Evolutionary conservation across 2,113 vertebrate genomes (phyloP).

Genomic region (Romanogobio albipinnatus): DNA sequence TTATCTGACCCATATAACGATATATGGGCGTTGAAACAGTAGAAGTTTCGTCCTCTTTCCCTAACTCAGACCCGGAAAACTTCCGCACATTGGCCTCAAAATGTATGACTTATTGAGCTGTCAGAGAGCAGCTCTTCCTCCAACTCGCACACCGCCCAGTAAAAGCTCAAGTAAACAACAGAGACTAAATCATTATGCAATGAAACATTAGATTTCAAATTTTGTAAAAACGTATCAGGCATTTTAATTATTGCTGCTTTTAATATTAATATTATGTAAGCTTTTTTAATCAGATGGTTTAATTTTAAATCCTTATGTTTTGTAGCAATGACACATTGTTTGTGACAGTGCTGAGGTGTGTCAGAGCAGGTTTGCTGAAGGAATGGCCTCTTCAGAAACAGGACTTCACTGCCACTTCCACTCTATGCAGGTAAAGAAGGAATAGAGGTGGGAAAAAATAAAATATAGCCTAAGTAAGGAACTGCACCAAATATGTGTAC

Average conservation of each 20-base stretch:
- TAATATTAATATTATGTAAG: neutral
- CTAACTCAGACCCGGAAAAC: slow-evolving; percentile 37
- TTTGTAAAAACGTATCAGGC: neutral
- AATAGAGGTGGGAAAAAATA: neutral
- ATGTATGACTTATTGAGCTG: slow-evolving; percentile 12
- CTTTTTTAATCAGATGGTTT: neutral
- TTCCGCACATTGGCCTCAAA: slow-evolving; percentile 35
- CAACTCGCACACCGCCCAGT: slow-evolving; percentile 15
- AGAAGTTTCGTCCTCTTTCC: slow-evolving; percentile 36
- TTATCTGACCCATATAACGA: slow-evolving; percentile 10
- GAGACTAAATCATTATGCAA: slow-evolving; percentile 5
- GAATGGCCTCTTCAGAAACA: neutral
- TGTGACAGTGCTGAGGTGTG: neutral
- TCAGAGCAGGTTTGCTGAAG: slow-evolving; percentile 13
- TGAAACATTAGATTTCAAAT: neutral
- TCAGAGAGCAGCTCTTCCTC: slow-evolving; percentile 1
- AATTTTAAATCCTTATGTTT: neutral
- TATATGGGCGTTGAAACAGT: neutral
- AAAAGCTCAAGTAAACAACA: slow-evolving; percentile 24
- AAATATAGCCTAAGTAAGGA: neutral
- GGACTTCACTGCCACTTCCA: neutral
- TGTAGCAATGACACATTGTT: neutral
- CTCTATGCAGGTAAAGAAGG: neutral
- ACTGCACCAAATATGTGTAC: neutral
- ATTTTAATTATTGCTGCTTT: neutral